These are phyloP conservation scores for Tragelaphus imberbis DNA, from an alignment of 2,113 vertebrate species.

Conservation along the genomic window DNA sequence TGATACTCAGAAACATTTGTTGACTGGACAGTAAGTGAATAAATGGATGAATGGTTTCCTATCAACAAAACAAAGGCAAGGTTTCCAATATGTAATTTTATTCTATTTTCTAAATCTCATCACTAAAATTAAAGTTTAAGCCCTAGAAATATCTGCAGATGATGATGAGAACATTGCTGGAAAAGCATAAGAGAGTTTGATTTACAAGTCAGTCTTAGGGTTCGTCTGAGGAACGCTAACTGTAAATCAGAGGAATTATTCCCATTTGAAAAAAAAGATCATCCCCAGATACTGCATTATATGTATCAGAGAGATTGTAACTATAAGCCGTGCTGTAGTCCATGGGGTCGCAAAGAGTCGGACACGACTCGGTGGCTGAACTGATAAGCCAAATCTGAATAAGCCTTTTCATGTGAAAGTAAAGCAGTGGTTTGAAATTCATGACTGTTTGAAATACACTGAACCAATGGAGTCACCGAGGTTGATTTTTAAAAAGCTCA, in stretches of 20 bases:
- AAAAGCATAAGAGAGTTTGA: background rate
- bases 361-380: background rate
- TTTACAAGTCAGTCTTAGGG: background rate
- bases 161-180: background rate
- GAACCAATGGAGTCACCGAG: background rate
- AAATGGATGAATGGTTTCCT: background rate
- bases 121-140: background rate
- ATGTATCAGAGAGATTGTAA: background rate
- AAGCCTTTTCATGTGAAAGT: background rate
- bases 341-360: background rate
- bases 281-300: background rate
- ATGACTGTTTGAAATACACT: background rate
- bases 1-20: fast-evolving
- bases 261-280: background rate
- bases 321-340: background rate
- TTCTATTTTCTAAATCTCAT: background rate
- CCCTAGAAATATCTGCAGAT: background rate
- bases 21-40: background rate
- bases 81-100: background rate
- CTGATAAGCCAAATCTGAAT: background rate
- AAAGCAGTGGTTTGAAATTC: background rate
- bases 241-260: background rate
- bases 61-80: background rate
- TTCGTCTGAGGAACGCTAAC: background rate
- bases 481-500: background rate